These are phyloP conservation scores for Crypturellus tataupa DNA, from an alignment of 2,797 vertebrate species.

Conservation along the genomic window DNA sequence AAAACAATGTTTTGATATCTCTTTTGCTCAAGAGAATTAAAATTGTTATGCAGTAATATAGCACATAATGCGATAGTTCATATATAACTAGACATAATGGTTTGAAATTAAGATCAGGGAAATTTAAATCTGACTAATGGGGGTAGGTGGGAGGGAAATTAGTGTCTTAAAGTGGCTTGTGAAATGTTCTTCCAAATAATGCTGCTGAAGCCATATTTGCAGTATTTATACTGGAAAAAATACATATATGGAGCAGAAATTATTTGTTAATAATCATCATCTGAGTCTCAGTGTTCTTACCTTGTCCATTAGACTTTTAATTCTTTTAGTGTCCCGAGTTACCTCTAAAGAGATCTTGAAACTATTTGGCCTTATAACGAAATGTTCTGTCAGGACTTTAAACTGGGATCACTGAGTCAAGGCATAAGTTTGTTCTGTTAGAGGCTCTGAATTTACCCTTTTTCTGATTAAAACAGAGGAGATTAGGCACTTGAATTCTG, in stretches of 20 bases:
- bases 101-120: neutral
- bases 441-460: neutral
- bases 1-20: neutral
- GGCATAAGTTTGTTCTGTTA: neutral
- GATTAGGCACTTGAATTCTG: neutral
- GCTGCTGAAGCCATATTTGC: neutral
- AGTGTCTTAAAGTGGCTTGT: neutral
- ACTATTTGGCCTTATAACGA: neutral
- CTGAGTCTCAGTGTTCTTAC: neutral
- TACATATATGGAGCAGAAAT: neutral
- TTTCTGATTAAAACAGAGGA: neutral
- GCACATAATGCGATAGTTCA: neutral
- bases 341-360: neutral
- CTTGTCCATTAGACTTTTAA: neutral
- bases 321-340: neutral
- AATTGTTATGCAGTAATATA: neutral
- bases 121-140: neutral
- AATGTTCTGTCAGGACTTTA: neutral
- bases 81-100: neutral
- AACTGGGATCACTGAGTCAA: neutral
- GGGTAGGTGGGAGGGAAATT: neutral
- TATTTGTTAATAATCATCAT: fast-evolving
- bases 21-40: neutral
- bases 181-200: neutral
- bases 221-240: neutral